These are phyloP conservation scores for Bhutanitis thaidina DNA, from an alignment of 2,888 invertebrate species.

Conservation along the genomic window DNA sequence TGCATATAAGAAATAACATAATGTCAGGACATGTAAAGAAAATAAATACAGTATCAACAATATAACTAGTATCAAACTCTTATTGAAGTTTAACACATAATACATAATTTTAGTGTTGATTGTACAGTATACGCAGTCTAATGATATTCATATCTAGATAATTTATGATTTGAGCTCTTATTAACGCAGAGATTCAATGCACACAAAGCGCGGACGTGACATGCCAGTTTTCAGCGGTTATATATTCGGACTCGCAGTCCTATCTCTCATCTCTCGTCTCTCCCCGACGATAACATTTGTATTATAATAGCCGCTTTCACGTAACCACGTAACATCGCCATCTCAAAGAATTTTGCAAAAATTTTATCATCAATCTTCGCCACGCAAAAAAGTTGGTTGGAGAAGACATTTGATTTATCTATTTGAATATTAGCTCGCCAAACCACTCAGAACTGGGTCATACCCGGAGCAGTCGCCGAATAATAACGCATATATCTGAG, in stretches of 20 bases:
- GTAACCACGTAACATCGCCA: slow-evolving; percentile 49
- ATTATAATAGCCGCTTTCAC: slow-evolving; percentile 45
- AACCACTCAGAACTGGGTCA: slow-evolving; percentile 40
- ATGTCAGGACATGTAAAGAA: too few species aligned
- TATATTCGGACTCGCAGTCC: slow-evolving; percentile 27
- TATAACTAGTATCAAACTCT: too few species aligned
- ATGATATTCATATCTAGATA: background rate
- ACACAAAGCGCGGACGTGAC: slow-evolving; percentile 47
- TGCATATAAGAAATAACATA: too few species aligned
- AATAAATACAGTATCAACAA: too few species aligned
- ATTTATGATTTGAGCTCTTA: slow-evolving; percentile 20
- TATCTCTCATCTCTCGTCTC: slow-evolving; percentile 38
- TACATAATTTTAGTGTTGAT: too few species aligned
- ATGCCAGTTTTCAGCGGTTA: slow-evolving; percentile 38
- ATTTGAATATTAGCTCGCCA: slow-evolving; percentile 64
- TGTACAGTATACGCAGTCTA: too few species aligned
- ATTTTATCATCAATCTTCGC: slow-evolving; percentile 59
- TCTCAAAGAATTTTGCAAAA: slow-evolving; percentile 41
- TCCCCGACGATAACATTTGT: slow-evolving; percentile 47
- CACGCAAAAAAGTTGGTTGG: slow-evolving; percentile 49
- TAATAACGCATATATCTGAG: slow-evolving; percentile 12
- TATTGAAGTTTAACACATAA: too few species aligned
- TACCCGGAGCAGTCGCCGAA: slow-evolving; percentile 30
- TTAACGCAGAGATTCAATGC: slow-evolving; percentile 24
- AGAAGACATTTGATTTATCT: slow-evolving; percentile 64